A percentile compares a stretch with the other conserved stretches of the same genome.
Evolutionary conservation across 1,140 invertebrate genomes (phyloP).

Genomic region (Caenorhabditis latens): DNA sequence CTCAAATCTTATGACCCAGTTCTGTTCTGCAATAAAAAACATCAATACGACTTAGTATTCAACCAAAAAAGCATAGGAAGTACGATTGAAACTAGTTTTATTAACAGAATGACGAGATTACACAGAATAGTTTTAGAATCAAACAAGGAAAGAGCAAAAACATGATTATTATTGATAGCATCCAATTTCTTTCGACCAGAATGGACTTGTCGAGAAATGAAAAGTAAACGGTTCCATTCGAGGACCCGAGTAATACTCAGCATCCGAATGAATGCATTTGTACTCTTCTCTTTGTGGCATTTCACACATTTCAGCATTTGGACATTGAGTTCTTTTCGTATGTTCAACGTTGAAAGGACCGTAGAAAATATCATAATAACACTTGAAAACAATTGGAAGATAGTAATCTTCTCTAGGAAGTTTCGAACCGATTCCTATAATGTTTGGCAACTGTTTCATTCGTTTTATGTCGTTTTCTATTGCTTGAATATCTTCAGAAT

Average conservation of each 20-base stretch:
- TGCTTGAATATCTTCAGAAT: neutral
- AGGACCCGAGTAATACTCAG: neutral
- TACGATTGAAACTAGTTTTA: neutral
- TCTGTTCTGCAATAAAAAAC: too few species aligned
- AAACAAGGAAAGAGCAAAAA: neutral
- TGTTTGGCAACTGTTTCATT: neutral
- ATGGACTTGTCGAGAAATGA: neutral
- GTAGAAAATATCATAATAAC: neutral
- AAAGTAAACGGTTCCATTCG: neutral
- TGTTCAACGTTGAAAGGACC: neutral
- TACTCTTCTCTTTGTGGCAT: neutral
- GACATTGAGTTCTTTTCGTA: neutral
- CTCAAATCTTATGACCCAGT: too few species aligned
- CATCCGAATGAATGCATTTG: slow-evolving; percentile 10
- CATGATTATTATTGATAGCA: neutral
- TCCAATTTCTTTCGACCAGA: neutral
- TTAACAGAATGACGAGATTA: neutral
- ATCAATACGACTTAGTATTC: too few species aligned
- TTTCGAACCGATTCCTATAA: neutral
- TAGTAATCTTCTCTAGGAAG: neutral
- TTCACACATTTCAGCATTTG: neutral
- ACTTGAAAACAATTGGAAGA: neutral
- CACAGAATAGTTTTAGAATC: too few species aligned
- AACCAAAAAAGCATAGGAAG: too few species aligned
- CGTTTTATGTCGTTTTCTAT: neutral